Evolutionary conservation across 1,140 invertebrate genomes (phyloP), one percentile per base, ranked within the genome.

Genomic region (Propsilocerus akamusi): DNA sequence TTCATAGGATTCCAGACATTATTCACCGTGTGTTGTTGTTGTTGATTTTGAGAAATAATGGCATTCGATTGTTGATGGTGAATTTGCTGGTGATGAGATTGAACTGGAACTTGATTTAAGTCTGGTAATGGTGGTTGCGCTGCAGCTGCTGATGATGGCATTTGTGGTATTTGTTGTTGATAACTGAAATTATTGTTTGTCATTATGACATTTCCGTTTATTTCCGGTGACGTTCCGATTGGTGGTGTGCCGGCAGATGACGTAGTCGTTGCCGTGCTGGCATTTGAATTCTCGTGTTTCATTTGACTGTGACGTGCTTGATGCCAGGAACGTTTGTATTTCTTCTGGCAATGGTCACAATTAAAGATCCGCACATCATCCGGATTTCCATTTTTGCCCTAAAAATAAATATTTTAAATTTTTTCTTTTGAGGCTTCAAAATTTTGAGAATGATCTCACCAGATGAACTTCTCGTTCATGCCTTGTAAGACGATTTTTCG

Each of bases 271-370:
- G 34, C 34, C 22, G 34, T 41, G 14, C 34, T 41, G 0, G 34
- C 22, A 41, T 41, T 41, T 41, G 34, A 41, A 41, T 41, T 41
- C 10, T 41, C 34, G 22, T 41, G 34, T 20, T 41, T 41, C 34
- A 41, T 41, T 41, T 41, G 34, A 41, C 22, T 41, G 22, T 41
- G 34, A 20, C 34, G 34, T 41, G 34, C 34, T 41, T 41, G 34
- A 41, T 41, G 34, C 34, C 34, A 41, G 17, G 34, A 41, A 17
- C 34, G 34, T 20, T 41, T 41, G 11, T 41, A 41, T 20, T 41
- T 41, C 22, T 41, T 41, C 34, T 41, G 34, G 11, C 34, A 41
- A 41, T 41, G 34, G 14, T 41, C 34, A 17, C 34, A 41, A 41
- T 41, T 41, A 41, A 17, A 41, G 14, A 41, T 41, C 22, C 34